Base-by-base conservation (phyloP, 1,140 invertebrate species). In the Zaprionus africanus region DNA sequence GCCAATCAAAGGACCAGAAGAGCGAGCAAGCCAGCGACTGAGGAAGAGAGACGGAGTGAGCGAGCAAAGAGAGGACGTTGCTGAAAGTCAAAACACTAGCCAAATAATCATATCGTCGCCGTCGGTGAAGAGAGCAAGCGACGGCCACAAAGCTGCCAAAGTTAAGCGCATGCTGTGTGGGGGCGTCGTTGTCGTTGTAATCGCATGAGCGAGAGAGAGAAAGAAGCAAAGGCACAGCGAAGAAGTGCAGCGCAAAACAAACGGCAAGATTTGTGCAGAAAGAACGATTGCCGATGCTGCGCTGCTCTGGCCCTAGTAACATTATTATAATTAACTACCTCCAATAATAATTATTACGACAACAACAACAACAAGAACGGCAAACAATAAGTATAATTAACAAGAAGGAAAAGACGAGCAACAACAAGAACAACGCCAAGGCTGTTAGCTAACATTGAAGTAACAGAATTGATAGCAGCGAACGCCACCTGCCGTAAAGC, bases 111-210 rank as follows among this genome's bases (percentile, higher is more conserved):
- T 59, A 31, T 59, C 28, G 28, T 28, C 31, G 31, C 11, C 31
- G 31, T 34, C 31, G 31, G 31, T 34, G 49, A 59, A 49, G 36
- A 75, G 72, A 75, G 80, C 59, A 54, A 79, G 53, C 69, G 59
- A 46, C 41, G 41, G 41, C 41, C 41, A 46, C 41, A 46, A 46
- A 46, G 46, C 28, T 63, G 61, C 53, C 65, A 70, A 72, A 70
- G 59, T 26, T 74, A 70, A 86, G 83, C 77, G 79, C 69, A 82
- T 77, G 83, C 83, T 74, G 83, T 70, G 79, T 67, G 82, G 64
- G 76, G 81, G 60, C 56, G 73, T 60, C 69, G 72, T 58, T 60
- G 72, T 59, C 69, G 71, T 53, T 61, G 56, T 51, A 19, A 12
- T 51, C 46, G 46, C 22, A 24, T 51, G 28, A 31, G 28, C 7